Conservation (phyloP, 2,113 vertebrate species). For the Scopus umbretta region DNA sequence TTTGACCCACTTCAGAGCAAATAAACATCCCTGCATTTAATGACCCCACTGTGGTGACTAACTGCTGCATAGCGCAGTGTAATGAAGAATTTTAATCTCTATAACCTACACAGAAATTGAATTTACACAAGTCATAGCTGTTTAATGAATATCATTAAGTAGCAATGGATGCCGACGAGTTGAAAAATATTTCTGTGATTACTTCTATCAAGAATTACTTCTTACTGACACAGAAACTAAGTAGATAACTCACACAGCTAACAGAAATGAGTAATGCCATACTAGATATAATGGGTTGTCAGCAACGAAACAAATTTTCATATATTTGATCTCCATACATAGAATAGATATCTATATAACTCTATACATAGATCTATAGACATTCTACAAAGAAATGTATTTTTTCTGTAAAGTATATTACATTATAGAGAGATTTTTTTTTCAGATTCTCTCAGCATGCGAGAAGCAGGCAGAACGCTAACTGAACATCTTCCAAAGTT, state of each 20-base stretch:
- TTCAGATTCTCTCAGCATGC: neutral
- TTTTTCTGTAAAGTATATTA: neutral
- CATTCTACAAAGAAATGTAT: neutral
- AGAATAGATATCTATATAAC: neutral
- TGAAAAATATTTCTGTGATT: neutral
- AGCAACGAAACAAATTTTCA: neutral
- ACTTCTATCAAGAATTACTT: neutral
- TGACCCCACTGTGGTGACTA: neutral
- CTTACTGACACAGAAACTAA: neutral
- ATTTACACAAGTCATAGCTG: neutral
- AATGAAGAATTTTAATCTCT: neutral
- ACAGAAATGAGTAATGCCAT: neutral
- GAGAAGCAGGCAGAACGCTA: neutral
- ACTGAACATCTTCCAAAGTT: neutral
- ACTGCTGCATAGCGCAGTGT: neutral
- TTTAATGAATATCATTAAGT: neutral
- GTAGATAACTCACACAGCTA: neutral
- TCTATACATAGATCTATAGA: neutral
- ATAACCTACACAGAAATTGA: neutral
- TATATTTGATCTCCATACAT: neutral
- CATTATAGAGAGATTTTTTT: neutral
- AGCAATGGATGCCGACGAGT: neutral
- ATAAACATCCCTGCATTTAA: neutral
- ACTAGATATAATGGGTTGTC: neutral
- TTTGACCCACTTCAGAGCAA: neutral